phyloP scores from a whole-genome alignment of 2,113 vertebrate species.

The Poecilia latipinna region DNA sequence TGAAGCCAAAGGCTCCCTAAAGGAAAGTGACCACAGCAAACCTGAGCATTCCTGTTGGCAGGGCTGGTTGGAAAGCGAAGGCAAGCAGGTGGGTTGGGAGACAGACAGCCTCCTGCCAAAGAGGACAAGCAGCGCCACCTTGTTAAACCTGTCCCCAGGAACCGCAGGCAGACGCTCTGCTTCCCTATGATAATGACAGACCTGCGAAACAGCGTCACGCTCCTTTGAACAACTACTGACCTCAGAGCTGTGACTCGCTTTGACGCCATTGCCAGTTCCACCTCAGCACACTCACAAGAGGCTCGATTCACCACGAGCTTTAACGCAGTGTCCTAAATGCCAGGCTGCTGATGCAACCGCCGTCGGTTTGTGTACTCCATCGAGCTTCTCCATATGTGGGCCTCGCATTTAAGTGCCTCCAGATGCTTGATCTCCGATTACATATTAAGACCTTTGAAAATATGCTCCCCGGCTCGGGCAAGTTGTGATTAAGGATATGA shows the following conservation, averaged over 20 bases:
- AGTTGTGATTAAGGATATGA: constrained; percentile 66
- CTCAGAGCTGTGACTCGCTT: constrained; percentile 55
- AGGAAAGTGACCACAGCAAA: constrained; percentile 53
- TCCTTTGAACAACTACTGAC: constrained; percentile 66
- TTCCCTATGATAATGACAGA: constrained; percentile 66
- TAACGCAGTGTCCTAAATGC: constrained; percentile 18
- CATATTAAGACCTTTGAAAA: constrained; percentile 51
- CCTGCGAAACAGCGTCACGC: constrained; percentile 63
- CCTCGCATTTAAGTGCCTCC: constrained; percentile 23
- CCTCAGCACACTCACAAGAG: constrained; percentile 30
- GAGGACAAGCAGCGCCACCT: constrained; percentile 59
- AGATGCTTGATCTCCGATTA: constrained; percentile 52
- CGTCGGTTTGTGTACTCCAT: not conserved
- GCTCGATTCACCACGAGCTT: constrained; percentile 32
- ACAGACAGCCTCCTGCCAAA: constrained; percentile 51
- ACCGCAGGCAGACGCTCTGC: constrained; percentile 68
- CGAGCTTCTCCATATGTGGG: constrained; percentile 25
- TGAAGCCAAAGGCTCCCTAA: constrained; percentile 61
- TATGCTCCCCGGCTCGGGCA: constrained; percentile 36
- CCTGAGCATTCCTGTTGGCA: constrained; percentile 45
- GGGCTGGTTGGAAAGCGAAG: constrained; percentile 11
- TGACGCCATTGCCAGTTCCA: constrained; percentile 37
- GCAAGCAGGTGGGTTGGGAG: constrained; percentile 22
- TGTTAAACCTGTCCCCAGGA: constrained; percentile 68
- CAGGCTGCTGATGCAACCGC: not conserved